Conservation (phyloP, 2,888 invertebrate genomes). For the Drosophila melanosoma region DNA sequence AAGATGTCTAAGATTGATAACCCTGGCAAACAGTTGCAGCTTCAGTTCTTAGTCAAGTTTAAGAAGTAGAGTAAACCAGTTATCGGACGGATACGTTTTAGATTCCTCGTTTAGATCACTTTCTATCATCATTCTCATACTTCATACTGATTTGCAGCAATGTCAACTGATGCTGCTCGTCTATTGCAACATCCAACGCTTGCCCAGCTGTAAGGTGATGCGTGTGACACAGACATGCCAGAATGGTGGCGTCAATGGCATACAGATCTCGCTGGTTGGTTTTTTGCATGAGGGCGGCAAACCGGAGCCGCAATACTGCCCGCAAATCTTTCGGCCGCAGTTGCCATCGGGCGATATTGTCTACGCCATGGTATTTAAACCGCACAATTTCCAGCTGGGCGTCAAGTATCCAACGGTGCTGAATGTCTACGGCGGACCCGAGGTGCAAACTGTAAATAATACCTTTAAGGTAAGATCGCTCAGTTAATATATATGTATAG, state of each 20-base stretch:
- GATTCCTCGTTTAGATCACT: not conserved
- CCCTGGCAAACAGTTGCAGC: not conserved
- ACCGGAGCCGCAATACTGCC: conserved; percentile 88
- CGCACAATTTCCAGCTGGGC: conserved; percentile 88
- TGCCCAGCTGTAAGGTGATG: conserved; percentile 92
- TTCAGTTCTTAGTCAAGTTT: not conserved
- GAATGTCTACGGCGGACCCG: conserved; percentile 99
- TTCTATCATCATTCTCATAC: not conserved
- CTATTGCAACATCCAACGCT: conserved; percentile 92
- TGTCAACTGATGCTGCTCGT: conserved; percentile 93
- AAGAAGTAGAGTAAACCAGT: not conserved
- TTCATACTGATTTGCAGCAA: conserved; percentile 86
- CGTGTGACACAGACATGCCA: conserved; percentile 87
- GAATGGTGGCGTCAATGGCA: conserved; percentile 89
- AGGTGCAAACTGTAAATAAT: conserved; percentile 98
- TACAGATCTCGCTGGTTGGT: conserved; percentile 89
- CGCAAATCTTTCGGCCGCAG: conserved; percentile 90
- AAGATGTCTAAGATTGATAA: not conserved
- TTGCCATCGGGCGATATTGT: conserved; percentile 89
- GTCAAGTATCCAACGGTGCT: conserved; percentile 95
- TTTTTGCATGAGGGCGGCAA: conserved; percentile 89
- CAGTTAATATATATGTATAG: not conserved
- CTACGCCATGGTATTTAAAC: conserved; percentile 96
- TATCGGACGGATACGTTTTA: not conserved
- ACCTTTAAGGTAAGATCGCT: conserved; percentile 91